Conservation (phyloP, 2,888 invertebrate genomes). For the Ditylenchus weischeri region DNA sequence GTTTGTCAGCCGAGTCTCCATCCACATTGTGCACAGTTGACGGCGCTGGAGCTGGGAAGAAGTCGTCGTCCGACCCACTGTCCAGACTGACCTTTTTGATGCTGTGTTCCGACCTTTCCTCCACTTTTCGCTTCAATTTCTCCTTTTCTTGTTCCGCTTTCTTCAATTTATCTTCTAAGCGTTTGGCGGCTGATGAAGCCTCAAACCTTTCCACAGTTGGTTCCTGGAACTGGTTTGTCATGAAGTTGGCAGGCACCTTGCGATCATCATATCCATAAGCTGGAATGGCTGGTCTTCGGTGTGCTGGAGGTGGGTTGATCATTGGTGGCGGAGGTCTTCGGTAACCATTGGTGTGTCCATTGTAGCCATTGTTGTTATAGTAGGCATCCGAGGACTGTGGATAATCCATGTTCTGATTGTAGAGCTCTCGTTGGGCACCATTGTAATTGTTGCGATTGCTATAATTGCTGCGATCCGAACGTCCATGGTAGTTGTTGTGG, state of each 20-base stretch:
- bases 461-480: too few species aligned
- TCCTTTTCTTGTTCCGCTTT: neutral
- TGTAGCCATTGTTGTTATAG: too few species aligned
- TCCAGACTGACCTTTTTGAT: neutral
- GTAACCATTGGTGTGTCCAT: too few species aligned
- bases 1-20: neutral
- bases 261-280: slow-evolving; percentile 4
- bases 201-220: neutral
- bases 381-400: too few species aligned
- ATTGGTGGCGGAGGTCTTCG: neutral
- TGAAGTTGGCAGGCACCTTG: neutral
- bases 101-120: neutral
- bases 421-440: too few species aligned
- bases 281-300: neutral
- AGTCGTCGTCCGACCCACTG: too few species aligned
- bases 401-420: too few species aligned
- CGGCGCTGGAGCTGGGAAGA: neutral
- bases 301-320: neutral
- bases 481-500: too few species aligned
- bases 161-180: neutral
- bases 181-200: neutral
- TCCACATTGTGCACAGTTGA: neutral
- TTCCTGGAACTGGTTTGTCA: neutral
- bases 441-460: too few species aligned
- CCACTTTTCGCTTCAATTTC: neutral